Evolutionary conservation across 2,113 vertebrate species (phyloP).

Genomic region (Rhombomys opimus): DNA sequence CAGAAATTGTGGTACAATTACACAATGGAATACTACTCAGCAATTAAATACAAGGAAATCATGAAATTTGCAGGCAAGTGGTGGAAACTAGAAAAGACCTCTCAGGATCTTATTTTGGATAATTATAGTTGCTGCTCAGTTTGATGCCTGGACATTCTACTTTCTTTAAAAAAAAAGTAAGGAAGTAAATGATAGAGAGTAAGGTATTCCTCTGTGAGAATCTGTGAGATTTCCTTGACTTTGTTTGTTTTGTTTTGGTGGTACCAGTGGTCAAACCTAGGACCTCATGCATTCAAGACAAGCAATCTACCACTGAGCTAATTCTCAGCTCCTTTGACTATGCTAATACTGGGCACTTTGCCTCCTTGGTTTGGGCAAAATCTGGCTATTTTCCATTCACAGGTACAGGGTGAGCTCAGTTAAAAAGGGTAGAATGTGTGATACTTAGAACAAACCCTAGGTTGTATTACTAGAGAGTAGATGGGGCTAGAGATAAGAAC

Average conservation of each 20-base stretch:
- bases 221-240: not conserved
- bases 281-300: not conserved
- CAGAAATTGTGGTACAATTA: too few relatives aligned
- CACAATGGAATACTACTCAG: too few relatives aligned
- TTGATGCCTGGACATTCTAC: not conserved
- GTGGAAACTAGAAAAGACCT: too few relatives aligned
- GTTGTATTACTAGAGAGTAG: not conserved
- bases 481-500: not conserved
- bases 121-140: not conserved
- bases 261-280: not conserved
- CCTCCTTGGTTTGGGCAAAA: not conserved
- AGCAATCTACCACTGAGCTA: not conserved
- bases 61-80: too few relatives aligned
- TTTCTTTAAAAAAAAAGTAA: not conserved
- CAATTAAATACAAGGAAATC: too few relatives aligned
- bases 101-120: not conserved
- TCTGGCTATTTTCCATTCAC: not conserved
- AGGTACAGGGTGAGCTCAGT: not conserved
- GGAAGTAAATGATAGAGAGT: not conserved
- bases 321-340: not conserved
- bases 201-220: not conserved
- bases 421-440: not conserved
- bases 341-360: not conserved
- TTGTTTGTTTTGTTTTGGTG: not conserved
- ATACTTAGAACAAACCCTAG: not conserved